phyloP scores from a whole-genome alignment of 1,140 invertebrate species.

The Pseudachorutes palmiensis region DNA sequence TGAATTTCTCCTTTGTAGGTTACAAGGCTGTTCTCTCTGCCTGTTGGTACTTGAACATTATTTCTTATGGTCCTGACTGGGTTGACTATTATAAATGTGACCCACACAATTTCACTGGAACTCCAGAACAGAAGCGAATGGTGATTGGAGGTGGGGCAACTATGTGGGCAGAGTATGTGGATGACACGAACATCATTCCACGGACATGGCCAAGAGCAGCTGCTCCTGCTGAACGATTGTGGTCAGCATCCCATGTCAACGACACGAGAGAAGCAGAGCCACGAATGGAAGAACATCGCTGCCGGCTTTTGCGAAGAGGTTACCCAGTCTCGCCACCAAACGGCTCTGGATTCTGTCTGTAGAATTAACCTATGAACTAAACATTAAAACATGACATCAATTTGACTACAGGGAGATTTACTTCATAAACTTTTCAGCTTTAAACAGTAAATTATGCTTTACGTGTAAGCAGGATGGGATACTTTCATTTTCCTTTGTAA shows the following conservation, averaged over 20 bases:
- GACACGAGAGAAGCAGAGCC: slow-evolving; percentile 44
- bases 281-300: slow-evolving; percentile 73
- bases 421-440: no score
- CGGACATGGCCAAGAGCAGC: slow-evolving; percentile 49
- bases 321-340: slow-evolving; percentile 60
- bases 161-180: slow-evolving; percentile 56
- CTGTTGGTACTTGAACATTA: slow-evolving; percentile 77
- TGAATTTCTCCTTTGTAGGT: slow-evolving; percentile 6
- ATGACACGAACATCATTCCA: slow-evolving; percentile 46
- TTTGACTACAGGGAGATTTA: no score
- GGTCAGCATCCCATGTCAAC: slow-evolving; percentile 45
- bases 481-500: no score
- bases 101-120: slow-evolving; percentile 55
- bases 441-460: no score
- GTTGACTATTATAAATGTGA: slow-evolving; percentile 65
- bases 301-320: slow-evolving; percentile 66
- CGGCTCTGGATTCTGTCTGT: slow-evolving; percentile 43
- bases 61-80: slow-evolving; percentile 67
- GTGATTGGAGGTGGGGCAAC: slow-evolving; percentile 70
- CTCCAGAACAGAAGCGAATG: slow-evolving; percentile 44
- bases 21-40: slow-evolving; percentile 57
- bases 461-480: no score
- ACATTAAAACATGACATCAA: no score
- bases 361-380: no score
- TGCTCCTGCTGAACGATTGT: slow-evolving; percentile 55